A percentile compares a stretch with the other conserved stretches of the same genome.
Evolutionary conservation across 2,113 vertebrate species (phyloP).

Genomic region (Oxyura jamaicensis): DNA sequence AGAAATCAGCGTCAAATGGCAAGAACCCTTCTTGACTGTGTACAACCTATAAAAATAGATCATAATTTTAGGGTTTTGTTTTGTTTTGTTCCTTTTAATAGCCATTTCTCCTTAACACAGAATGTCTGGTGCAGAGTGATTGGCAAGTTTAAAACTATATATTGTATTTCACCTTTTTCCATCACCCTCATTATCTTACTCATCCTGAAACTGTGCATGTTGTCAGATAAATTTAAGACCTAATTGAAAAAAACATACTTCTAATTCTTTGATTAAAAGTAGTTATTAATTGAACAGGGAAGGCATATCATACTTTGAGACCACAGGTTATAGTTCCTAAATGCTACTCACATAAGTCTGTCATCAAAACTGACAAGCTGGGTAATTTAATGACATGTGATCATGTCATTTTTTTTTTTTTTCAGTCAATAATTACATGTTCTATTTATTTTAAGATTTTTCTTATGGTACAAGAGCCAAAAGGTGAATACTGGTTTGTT

Average conservation of each 20-base stretch:
- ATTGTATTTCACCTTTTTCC: not conserved
- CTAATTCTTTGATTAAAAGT: not conserved
- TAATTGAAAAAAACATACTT: not conserved
- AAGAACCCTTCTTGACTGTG: not conserved
- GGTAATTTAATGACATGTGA: not conserved
- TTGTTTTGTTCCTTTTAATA: not conserved
- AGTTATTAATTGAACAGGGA: not conserved
- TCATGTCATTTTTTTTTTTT: not conserved
- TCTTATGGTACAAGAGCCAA: not conserved
- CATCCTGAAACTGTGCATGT: not conserved
- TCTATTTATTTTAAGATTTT: not conserved
- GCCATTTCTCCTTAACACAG: not conserved
- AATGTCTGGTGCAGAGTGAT: not conserved
- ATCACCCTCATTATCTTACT: not conserved
- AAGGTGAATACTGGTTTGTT: rapidly evolving
- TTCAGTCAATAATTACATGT: not conserved
- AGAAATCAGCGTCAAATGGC: not conserved
- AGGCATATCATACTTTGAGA: not conserved
- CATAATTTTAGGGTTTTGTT: not conserved
- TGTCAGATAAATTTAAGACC: not conserved
- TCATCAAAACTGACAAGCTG: not conserved
- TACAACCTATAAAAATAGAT: not conserved
- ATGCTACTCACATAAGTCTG: not conserved
- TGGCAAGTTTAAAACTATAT: not conserved
- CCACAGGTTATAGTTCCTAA: not conserved